Conservation (phyloP, 2,888 invertebrate species). For the Phyto melanocephala region DNA sequence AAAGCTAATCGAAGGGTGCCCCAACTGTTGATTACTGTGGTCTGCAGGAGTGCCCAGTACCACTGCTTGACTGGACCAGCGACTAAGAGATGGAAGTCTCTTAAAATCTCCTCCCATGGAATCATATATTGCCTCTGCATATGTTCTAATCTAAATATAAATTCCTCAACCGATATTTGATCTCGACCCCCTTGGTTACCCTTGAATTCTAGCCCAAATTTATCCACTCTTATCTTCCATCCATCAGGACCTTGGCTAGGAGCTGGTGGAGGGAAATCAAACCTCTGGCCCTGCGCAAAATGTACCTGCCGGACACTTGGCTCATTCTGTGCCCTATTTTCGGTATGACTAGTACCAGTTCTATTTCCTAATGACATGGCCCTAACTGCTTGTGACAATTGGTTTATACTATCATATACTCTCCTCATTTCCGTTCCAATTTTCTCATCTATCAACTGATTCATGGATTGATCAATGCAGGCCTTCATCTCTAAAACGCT, state of each 20-base stretch:
- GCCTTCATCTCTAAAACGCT: background rate
- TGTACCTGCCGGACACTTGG: too few relatives aligned
- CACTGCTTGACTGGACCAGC: background rate
- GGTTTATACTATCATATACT: background rate
- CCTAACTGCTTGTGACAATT: background rate
- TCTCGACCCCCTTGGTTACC: background rate
- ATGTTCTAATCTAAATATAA: background rate
- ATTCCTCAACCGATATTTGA: background rate
- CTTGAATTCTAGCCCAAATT: slow-evolving; percentile 1
- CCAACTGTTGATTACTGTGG: background rate
- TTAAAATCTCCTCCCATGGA: background rate
- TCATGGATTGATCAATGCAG: background rate
- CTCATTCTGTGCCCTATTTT: too few relatives aligned
- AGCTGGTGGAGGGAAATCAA: background rate
- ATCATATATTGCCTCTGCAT: background rate
- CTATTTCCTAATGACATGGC: background rate
- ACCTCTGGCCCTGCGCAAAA: background rate
- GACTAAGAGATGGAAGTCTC: background rate
- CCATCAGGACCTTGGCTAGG: background rate
- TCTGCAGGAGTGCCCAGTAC: background rate
- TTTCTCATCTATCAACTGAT: background rate
- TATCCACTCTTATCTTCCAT: slow-evolving; percentile 12
- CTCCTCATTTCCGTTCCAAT: background rate
- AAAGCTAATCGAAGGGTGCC: background rate
- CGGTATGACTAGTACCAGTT: too few relatives aligned